Percentiles rank a stretch among this genome's conserved stretches.
Conservation (phyloP, 2,888 invertebrate species). For the Eucera pruinosa region DNA sequence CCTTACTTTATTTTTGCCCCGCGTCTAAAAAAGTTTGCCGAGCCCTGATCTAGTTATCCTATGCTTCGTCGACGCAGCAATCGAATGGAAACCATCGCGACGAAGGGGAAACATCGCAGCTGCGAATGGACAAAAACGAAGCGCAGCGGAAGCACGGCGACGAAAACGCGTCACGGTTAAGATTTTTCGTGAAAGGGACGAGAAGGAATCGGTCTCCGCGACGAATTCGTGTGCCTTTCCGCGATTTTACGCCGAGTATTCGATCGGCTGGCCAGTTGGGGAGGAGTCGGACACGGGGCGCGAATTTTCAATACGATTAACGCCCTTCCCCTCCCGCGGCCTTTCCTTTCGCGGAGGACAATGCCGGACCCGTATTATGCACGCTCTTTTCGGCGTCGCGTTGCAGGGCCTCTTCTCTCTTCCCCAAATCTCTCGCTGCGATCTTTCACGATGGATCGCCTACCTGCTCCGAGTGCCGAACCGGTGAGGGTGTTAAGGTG, state of each 20-base stretch:
- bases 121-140: constrained; percentile 44
- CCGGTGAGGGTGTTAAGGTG: constrained; percentile 43
- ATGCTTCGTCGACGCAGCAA: constrained; percentile 7
- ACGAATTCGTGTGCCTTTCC: constrained; percentile 43
- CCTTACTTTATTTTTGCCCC: too few species aligned
- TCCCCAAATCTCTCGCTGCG: constrained; percentile 43
- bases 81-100: constrained; percentile 1
- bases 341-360: constrained; percentile 70
- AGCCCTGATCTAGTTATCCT: too few species aligned
- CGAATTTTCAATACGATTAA: constrained; percentile 77
- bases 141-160: constrained; percentile 34
- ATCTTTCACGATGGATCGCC: constrained; percentile 52
- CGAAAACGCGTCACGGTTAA: constrained; percentile 27
- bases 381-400: constrained; percentile 70
- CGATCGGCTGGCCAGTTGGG: constrained; percentile 41
- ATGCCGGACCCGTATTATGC: constrained; percentile 73
- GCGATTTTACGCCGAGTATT: constrained; percentile 69
- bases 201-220: constrained; percentile 9
- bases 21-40: too few species aligned
- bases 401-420: constrained; percentile 5
- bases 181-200: constrained; percentile 27
- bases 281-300: constrained; percentile 71
- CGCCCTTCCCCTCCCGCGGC: constrained; percentile 51
- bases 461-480: constrained; percentile 56
- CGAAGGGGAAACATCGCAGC: constrained; percentile 30